These are phyloP conservation scores for Chymomyza caudatula DNA, from an alignment of 2,888 invertebrate genomes.

Conservation along the genomic window DNA sequence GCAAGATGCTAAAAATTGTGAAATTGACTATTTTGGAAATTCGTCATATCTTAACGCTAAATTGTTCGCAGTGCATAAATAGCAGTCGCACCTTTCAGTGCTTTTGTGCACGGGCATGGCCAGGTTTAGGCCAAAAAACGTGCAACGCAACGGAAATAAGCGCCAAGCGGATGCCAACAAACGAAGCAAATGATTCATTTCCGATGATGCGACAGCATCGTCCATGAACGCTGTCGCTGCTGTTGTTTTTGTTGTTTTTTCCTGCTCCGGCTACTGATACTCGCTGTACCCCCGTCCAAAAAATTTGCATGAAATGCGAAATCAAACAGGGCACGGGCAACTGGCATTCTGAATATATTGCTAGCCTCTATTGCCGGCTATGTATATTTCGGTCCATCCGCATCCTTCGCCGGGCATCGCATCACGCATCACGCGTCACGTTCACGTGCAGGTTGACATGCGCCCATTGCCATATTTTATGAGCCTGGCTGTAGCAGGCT, in stretches of 20 bases:
- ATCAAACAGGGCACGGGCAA: conserved; percentile 46
- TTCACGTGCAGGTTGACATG: conserved; percentile 53
- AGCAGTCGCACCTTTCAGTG: conserved; percentile 3
- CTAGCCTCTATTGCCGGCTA: neutral
- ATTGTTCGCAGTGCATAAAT: neutral
- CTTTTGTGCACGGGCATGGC: neutral
- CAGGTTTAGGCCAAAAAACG: conserved; percentile 46
- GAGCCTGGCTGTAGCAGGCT: conserved; percentile 51
- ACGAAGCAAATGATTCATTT: conserved; percentile 78
- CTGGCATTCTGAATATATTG: neutral
- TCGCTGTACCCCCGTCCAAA: conserved; percentile 10
- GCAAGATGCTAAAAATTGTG: too few species aligned
- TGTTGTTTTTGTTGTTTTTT: neutral
- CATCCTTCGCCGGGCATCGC: neutral
- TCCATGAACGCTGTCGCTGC: conserved; percentile 41
- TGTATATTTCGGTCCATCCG: neutral
- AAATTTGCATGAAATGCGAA: conserved; percentile 70
- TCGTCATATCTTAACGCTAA: neutral
- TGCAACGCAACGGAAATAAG: conserved; percentile 74
- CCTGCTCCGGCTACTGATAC: neutral
- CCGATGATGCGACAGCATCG: conserved; percentile 76
- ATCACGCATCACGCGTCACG: conserved; percentile 56
- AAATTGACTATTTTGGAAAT: too few species aligned
- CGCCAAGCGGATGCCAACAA: conserved; percentile 77
- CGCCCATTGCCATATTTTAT: conserved; percentile 68